phyloP scores from a whole-genome alignment of 1,140 invertebrate species.

The Portunus trituberculatus region DNA sequence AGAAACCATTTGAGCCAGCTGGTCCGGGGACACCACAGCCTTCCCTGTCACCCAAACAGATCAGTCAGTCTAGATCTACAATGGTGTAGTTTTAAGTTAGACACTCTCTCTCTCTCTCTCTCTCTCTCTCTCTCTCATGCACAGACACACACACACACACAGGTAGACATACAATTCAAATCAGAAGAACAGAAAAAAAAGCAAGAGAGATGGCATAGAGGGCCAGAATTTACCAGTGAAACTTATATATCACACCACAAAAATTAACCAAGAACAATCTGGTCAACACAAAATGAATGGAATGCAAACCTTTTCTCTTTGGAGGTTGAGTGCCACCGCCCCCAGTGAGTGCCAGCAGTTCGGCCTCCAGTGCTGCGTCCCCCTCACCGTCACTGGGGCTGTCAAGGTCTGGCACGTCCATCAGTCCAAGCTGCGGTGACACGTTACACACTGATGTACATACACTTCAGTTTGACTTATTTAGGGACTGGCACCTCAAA shows the following conservation, averaged over 20 bases:
- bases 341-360: constrained; percentile 87
- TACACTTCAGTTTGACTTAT: too few relatives aligned
- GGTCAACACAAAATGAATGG: background rate
- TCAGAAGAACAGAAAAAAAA: background rate
- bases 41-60: constrained; percentile 9
- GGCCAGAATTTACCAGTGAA: too few relatives aligned
- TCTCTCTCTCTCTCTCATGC: too few relatives aligned
- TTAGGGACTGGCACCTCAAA: too few relatives aligned
- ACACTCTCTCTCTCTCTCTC: too few relatives aligned
- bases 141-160: too few relatives aligned
- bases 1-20: constrained; percentile 74
- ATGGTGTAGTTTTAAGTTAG: too few relatives aligned
- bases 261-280: background rate
- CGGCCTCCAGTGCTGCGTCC: constrained; percentile 92
- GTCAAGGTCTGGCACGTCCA: constrained; percentile 80
- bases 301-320: constrained; percentile 27
- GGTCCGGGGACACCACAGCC: constrained; percentile 49
- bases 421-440: constrained; percentile 86
- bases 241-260: background rate
- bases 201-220: background rate
- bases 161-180: too few relatives aligned
- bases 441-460: too few relatives aligned
- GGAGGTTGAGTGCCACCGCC: constrained; percentile 79
- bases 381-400: constrained; percentile 79
- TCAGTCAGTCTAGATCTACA: too few relatives aligned